These are phyloP conservation scores for Brachyptera risi DNA, from an alignment of 2,888 invertebrate genomes.

Conservation along the genomic window DNA sequence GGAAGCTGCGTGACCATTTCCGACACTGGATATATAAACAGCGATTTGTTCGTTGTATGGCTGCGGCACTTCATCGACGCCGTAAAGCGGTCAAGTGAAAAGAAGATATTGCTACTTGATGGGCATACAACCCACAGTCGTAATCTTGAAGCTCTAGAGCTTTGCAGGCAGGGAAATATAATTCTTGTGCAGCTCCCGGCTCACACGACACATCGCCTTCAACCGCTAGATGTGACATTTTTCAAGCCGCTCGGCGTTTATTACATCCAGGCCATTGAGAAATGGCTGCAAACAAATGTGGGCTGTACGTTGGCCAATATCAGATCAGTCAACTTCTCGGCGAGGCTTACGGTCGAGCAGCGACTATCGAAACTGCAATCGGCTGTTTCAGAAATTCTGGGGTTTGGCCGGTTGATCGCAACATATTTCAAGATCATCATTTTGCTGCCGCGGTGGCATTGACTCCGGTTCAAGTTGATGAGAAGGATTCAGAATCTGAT, in stretches of 20 bases:
- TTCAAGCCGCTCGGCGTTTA: conserved; percentile 35
- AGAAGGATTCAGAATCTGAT: conserved; percentile 7
- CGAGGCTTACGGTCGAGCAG: conserved; percentile 34
- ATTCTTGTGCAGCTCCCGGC: conserved; percentile 23
- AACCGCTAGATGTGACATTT: conserved; percentile 33
- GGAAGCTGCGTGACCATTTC: too few species aligned
- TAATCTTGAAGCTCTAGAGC: conserved; percentile 23
- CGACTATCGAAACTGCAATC: conserved; percentile 31
- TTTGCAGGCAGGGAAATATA: conserved; percentile 13
- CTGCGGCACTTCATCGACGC: too few species aligned
- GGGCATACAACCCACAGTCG: conserved; percentile 24
- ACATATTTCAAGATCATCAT: conserved; percentile 31
- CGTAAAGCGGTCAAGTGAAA: too few species aligned
- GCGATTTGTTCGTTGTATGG: too few species aligned
- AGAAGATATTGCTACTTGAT: conserved; percentile 25
- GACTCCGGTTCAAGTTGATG: too few species aligned
- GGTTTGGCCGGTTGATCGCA: conserved; percentile 34
- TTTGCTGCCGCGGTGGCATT: conserved; percentile 29
- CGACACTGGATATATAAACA: too few species aligned
- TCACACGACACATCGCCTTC: conserved; percentile 25
- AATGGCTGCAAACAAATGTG: conserved; percentile 24
- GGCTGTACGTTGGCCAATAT: conserved; percentile 27
- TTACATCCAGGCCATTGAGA: conserved; percentile 30
- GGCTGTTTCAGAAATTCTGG: conserved; percentile 31
- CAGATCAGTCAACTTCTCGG: conserved; percentile 31